Percentiles rank a stretch among this genome's conserved stretches.
These are phyloP conservation scores for Stercorarius parasiticus DNA, from an alignment of 2,113 vertebrate genomes.

Conservation along the genomic window DNA sequence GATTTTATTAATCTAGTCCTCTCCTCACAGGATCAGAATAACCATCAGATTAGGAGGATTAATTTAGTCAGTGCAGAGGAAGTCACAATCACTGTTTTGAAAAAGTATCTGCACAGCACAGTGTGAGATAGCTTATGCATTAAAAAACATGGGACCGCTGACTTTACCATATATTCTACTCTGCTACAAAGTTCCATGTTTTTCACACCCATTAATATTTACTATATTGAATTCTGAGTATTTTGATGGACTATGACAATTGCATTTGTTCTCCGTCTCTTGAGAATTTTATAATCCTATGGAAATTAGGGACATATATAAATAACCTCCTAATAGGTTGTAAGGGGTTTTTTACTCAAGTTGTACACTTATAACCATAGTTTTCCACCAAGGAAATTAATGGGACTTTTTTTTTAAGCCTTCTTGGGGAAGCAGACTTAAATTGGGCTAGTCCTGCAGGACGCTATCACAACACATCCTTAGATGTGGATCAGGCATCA, in stretches of 20 bases:
- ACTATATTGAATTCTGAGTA: neutral
- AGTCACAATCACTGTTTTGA: neutral
- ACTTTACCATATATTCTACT: neutral
- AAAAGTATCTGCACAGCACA: neutral
- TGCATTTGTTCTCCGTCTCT: neutral
- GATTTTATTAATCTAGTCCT: neutral
- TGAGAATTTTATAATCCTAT: neutral
- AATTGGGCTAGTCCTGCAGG: neutral
- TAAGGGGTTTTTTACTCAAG: neutral
- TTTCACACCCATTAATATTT: neutral
- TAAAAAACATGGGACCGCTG: neutral
- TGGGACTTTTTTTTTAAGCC: neutral
- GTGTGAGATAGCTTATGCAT: neutral
- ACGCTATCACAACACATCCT: neutral
- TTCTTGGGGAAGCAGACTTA: neutral
- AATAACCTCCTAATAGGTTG: neutral
- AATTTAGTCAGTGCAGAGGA: neutral
- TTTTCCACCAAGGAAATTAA: neutral
- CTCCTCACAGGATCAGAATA: slow-evolving; percentile 18
- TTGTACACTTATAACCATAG: neutral
- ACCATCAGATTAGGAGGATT: neutral
- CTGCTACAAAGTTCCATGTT: neutral
- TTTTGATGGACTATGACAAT: neutral
- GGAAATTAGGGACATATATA: neutral
- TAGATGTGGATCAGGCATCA: neutral